Evolutionary conservation across 2,113 vertebrate species (phyloP).

Genomic region (Myiopsitta monachus): DNA sequence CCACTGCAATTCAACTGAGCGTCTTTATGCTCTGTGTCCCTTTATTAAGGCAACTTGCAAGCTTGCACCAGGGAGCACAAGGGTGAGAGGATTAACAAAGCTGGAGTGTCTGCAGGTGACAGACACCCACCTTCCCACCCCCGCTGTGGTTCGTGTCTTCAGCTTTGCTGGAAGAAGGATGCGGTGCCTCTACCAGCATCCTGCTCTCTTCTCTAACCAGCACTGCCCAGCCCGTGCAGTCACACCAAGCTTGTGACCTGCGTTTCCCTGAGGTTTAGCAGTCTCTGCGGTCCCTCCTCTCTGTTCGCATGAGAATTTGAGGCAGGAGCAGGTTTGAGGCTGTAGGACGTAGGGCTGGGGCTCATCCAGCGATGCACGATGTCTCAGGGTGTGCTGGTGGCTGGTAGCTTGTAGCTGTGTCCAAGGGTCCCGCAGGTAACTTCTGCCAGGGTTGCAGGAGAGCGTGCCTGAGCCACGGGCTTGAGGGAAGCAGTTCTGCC

Average conservation of each 20-base stretch:
- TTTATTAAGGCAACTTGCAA: neutral
- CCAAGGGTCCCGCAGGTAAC: neutral
- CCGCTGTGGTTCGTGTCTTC: neutral
- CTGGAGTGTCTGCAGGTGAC: neutral
- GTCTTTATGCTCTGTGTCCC: neutral
- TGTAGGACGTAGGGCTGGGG: neutral
- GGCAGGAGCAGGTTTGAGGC: neutral
- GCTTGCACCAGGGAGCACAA: neutral
- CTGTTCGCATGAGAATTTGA: neutral
- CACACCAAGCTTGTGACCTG: neutral
- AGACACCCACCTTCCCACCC: neutral
- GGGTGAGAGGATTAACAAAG: neutral
- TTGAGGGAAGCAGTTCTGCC: neutral
- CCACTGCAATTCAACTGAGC: fast-evolving
- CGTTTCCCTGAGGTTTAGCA: neutral
- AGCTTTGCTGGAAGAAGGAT: neutral
- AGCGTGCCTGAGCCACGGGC: neutral
- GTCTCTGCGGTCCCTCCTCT: fast-evolving
- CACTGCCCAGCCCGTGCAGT: neutral
- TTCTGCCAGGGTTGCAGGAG: neutral
- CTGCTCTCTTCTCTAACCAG: neutral
- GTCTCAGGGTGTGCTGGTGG: fast-evolving
- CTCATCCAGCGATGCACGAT: fast-evolving
- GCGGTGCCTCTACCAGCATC: neutral
- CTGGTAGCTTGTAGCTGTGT: neutral